Percentiles rank a stretch among this genome's conserved stretches.
These are phyloP conservation scores for Clarias batrachus DNA, from an alignment of 2,113 vertebrate species.

Conservation along the genomic window DNA sequence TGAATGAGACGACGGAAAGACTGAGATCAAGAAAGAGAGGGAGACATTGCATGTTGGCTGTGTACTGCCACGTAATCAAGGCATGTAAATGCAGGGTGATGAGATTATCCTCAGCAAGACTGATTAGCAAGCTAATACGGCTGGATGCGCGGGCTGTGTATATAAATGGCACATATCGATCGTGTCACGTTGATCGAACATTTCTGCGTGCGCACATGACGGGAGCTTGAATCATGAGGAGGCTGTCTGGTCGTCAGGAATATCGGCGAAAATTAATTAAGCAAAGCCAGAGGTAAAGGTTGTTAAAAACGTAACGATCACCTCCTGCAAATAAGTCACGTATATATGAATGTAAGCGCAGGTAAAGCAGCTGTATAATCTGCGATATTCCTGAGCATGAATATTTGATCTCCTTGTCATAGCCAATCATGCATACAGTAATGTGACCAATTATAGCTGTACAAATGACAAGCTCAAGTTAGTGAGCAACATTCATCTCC, in stretches of 20 bases:
- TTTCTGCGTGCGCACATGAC: constrained; percentile 41
- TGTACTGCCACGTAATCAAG: constrained; percentile 24
- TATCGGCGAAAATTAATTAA: constrained; percentile 45
- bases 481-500: neutral
- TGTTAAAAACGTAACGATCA: neutral
- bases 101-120: constrained; percentile 49
- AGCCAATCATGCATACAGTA: constrained; percentile 19
- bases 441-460: constrained; percentile 8
- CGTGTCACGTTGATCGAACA: constrained; percentile 44
- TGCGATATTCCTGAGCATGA: neutral
- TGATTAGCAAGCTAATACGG: constrained; percentile 36
- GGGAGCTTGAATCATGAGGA: constrained; percentile 37
- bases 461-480: constrained; percentile 5
- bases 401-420: constrained; percentile 3
- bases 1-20: neutral
- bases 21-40: neutral
- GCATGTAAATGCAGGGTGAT: constrained; percentile 34
- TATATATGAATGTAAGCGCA: too few relatives aligned
- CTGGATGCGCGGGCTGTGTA: constrained; percentile 2
- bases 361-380: neutral
- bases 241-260: constrained; percentile 4
- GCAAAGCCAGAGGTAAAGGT: neutral
- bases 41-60: neutral
- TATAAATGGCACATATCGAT: constrained; percentile 47
- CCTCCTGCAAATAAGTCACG: neutral